Percentiles rank a stretch among this genome's conserved stretches.
phyloP scores from a whole-genome alignment of 2,113 vertebrate species.

The Promerops cafer region DNA sequence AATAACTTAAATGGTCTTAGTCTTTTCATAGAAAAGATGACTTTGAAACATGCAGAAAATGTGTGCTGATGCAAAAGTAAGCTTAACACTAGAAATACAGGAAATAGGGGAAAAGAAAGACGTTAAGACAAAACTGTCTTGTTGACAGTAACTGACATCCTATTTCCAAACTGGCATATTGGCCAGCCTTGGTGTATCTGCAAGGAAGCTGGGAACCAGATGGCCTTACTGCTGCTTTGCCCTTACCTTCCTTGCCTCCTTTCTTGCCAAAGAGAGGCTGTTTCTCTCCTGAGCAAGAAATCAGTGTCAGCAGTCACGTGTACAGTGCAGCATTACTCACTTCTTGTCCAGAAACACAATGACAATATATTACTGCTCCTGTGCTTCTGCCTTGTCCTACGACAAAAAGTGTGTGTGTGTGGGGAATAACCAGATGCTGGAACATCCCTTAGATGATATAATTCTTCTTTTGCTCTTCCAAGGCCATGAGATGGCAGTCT shows the following conservation, averaged over 20 bases:
- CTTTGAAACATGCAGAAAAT: background rate
- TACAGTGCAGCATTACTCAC: background rate
- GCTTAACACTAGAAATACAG: background rate
- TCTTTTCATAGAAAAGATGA: background rate
- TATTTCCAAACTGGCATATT: background rate
- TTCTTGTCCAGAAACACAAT: background rate
- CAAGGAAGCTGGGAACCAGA: background rate
- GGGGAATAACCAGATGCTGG: background rate
- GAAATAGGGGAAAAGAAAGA: background rate
- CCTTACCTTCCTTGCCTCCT: background rate
- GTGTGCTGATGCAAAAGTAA: background rate
- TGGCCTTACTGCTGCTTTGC: background rate
- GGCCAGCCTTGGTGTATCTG: background rate
- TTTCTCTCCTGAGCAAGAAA: background rate
- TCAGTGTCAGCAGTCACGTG: background rate
- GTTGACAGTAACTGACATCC: background rate
- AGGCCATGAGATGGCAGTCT: slow-evolving; percentile 62
- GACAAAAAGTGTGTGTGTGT: background rate
- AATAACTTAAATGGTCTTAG: background rate
- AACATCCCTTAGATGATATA: background rate
- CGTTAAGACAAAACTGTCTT: background rate
- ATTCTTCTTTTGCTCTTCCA: background rate
- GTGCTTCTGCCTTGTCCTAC: background rate
- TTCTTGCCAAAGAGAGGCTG: background rate
- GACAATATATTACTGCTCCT: background rate